A percentile compares a stretch with the other conserved stretches of the same genome.
Conservation (phyloP, 2,888 invertebrate genomes). For the Lasioglossum calceatum region DNA sequence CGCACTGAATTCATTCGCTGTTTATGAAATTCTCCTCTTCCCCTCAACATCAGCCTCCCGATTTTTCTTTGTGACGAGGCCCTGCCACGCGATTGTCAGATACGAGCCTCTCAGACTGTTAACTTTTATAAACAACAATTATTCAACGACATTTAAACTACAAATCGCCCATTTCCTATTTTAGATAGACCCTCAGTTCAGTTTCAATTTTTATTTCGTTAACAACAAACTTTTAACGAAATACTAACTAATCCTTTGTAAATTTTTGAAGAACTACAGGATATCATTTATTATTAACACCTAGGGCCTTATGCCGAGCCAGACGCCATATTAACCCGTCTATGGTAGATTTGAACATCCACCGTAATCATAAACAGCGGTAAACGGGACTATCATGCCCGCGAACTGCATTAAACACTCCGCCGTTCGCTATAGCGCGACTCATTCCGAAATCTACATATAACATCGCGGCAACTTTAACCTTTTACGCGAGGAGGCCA, state of each 20-base stretch:
- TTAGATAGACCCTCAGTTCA: too few relatives aligned
- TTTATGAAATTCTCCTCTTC: conserved; percentile 32
- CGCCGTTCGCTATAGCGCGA: not conserved
- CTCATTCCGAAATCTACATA: conserved; percentile 11
- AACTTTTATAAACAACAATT: not conserved
- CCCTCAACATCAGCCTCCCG: not conserved
- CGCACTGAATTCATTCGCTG: conserved; percentile 28
- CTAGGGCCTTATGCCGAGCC: too few relatives aligned
- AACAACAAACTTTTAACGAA: too few relatives aligned
- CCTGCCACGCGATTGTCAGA: not conserved
- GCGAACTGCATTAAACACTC: conserved; percentile 39
- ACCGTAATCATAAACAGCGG: not conserved
- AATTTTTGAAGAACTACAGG: too few relatives aligned
- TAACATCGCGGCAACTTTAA: conserved; percentile 26
- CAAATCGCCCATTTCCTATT: too few relatives aligned
- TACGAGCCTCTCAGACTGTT: not conserved
- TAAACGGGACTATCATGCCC: not conserved
- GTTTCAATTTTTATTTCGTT: too few relatives aligned
- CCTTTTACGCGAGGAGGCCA: conserved; percentile 11
- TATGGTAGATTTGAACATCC: not conserved
- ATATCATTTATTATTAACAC: too few relatives aligned
- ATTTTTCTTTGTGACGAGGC: not conserved
- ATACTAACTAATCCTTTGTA: too few relatives aligned
- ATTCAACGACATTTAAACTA: too few relatives aligned
- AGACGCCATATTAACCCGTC: not conserved